Evolutionary conservation across 2,113 vertebrate genomes (phyloP).

Genomic region (Excalfactoria chinensis): DNA sequence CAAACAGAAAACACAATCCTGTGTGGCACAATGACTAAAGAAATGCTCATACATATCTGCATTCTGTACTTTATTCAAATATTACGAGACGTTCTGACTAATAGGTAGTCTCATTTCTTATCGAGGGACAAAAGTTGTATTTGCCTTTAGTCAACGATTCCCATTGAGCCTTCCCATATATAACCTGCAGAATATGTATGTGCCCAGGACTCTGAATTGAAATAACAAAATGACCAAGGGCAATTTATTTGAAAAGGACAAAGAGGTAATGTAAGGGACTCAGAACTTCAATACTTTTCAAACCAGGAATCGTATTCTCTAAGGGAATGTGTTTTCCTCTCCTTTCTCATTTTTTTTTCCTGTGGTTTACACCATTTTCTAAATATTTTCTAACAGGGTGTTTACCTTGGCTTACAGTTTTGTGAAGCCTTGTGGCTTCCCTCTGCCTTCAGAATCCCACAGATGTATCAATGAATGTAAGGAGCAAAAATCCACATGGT

Average conservation of each 20-base stretch:
- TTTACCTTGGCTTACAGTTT: slow-evolving; percentile 36
- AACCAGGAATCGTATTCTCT: slow-evolving; percentile 13
- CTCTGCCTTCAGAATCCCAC: slow-evolving; percentile 1
- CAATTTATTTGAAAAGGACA: not conserved
- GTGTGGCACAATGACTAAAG: not conserved
- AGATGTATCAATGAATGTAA: not conserved
- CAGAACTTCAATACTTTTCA: not conserved
- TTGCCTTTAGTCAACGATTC: not conserved
- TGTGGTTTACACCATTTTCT: slow-evolving; percentile 35
- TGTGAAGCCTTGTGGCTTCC: not conserved
- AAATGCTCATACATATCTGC: not conserved
- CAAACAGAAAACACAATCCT: not conserved
- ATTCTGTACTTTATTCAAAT: not conserved
- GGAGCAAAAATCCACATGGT: not conserved
- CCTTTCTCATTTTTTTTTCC: not conserved
- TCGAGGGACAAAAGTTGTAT: not conserved
- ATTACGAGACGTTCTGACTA: not conserved
- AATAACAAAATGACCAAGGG: not conserved
- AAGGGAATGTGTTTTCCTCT: not conserved
- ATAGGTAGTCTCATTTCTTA: not conserved
- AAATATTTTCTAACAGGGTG: slow-evolving; percentile 22
- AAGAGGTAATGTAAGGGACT: not conserved
- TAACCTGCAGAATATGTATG: not conserved
- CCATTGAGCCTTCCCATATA: not conserved
- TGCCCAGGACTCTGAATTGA: not conserved